Base-by-base conservation (phyloP, 2,113 vertebrate genomes). In the Gallinago undulata region DNA sequence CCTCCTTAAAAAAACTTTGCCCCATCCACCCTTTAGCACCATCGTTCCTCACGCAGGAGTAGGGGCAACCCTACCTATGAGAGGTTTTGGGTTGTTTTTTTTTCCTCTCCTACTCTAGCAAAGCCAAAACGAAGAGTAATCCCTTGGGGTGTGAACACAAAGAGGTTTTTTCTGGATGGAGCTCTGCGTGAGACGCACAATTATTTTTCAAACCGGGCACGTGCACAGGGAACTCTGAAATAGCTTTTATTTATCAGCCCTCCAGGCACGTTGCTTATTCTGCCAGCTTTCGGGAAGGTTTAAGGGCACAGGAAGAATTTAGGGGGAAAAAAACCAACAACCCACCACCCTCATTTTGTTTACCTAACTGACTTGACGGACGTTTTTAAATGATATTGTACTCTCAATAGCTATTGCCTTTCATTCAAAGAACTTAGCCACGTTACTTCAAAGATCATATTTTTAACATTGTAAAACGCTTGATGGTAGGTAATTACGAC, bases 401-500 rank as follows among this genome's bases (percentile, higher is more conserved):
- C 64, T 85, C 67, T 53, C 85, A 7, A 11, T 28, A 93, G 81
- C 48, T 89, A 41, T 2, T 48, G 70, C 90, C 78, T 90, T 59
- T 67, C 8, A 73, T 69, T 88, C 62, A 69, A 51, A 89, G 80
- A 69, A 68, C 55, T 83, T 45, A 21, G 78, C 80, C 73, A 35
- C 47, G 0, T 64, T 74, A 30, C 72, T 83, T 63, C 41, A 21
- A 83, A 86, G 85, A 92, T 13, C 33, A 5, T 17, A 69, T 85
- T 90, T 66, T 35, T 35, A 69, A 57, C 43, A 24, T 53, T 69
- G 59, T 39, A 30, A 86, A 87, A 68, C 1, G 14, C 82, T 68
- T 64, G 87, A 73, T 37, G 79, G 78, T 5, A 23, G 87, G 82
- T 73, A 96, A 95, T 96, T 96, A 96, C 82, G 59, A 76, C 30